Conservation (phyloP, 2,113 vertebrate species). For the Hepsetus odoe region DNA sequence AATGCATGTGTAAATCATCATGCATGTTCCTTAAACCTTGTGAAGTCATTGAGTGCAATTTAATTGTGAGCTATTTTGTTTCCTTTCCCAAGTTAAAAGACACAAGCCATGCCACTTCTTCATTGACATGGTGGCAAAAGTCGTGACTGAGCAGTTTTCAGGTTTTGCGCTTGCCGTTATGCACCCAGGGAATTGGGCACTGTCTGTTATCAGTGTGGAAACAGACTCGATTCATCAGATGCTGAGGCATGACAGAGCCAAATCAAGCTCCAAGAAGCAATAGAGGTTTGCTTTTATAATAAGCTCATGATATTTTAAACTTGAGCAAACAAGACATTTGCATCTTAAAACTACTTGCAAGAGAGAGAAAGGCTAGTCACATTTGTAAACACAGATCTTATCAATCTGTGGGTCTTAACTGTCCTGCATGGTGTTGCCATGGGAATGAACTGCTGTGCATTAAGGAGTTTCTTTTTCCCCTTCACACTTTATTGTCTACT, state of each 20-base stretch:
- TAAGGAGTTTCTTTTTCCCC: background rate
- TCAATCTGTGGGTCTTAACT: background rate
- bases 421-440: conserved; percentile 32
- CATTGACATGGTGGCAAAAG: background rate
- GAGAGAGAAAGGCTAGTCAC: background rate
- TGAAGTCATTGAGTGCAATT: background rate
- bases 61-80: background rate
- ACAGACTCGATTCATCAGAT: background rate
- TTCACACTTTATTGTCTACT: background rate
- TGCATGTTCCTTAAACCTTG: background rate
- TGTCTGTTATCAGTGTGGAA: background rate
- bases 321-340: background rate
- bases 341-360: background rate
- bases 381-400: conserved; percentile 21
- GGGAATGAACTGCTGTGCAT: background rate
- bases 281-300: background rate
- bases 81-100: background rate
- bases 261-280: background rate
- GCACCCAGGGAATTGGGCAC: background rate
- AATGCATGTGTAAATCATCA: too few species aligned
- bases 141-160: conserved; percentile 7
- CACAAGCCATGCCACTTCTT: background rate
- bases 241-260: background rate
- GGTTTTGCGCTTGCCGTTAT: background rate
- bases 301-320: background rate